Evolutionary conservation across 1,140 invertebrate species (phyloP).

Genomic region (Oedothorax gibbosus): DNA sequence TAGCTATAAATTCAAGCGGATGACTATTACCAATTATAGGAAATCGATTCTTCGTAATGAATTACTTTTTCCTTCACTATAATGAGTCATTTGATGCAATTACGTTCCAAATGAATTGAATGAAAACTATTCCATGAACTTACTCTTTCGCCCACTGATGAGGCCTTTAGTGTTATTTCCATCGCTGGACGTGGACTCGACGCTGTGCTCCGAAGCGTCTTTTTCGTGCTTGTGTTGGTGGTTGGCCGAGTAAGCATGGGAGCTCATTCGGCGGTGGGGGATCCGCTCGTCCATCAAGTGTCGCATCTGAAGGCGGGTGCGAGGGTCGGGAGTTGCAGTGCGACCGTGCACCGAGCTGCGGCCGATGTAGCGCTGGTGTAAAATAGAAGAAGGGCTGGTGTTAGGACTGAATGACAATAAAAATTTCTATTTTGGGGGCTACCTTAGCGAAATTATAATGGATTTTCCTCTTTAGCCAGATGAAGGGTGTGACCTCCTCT

Average conservation of each 20-base stretch:
- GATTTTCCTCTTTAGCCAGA: too few species aligned
- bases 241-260: neutral
- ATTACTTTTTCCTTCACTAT: too few species aligned
- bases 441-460: too few species aligned
- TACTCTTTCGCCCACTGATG: constrained; percentile 26
- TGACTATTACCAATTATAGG: too few species aligned
- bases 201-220: constrained; percentile 30
- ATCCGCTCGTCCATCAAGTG: constrained; percentile 75
- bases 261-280: constrained; percentile 29
- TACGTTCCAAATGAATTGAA: neutral
- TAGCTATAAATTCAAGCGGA: too few species aligned
- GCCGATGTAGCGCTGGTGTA: constrained; percentile 11
- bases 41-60: too few species aligned
- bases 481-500: too few species aligned
- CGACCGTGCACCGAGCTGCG: constrained; percentile 12
- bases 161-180: constrained; percentile 38
- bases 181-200: constrained; percentile 32
- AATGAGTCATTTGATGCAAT: too few species aligned
- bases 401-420: neutral
- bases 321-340: constrained; percentile 77
- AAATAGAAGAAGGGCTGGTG: neutral
- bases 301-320: constrained; percentile 89
- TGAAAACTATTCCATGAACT: neutral
- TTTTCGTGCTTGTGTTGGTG: neutral
- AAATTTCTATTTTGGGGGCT: too few species aligned